Evolutionary conservation across 2,888 invertebrate species (phyloP), one percentile per base, ranked within the genome.

Genomic region (Lasioglossum calceatum): DNA sequence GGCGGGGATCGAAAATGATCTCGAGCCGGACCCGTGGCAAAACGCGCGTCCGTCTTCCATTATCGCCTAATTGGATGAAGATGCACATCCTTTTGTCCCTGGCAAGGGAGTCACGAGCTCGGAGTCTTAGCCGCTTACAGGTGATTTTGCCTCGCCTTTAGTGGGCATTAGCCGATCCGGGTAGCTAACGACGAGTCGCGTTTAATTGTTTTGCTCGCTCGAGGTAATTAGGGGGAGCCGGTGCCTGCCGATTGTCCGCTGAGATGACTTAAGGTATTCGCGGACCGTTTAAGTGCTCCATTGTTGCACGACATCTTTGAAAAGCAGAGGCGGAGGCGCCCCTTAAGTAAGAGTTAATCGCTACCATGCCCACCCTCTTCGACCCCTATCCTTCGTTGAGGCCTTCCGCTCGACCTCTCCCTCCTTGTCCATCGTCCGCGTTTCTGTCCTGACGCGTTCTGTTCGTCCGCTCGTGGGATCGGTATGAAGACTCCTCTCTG

Each of bases 61-160:
- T 91, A 91, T 90, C 91, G 89, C 83, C 91, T 91, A 93, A 93
- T 93, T 93, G 92, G 93, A 93, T 94, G 93, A 93, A 93, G 92
- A 92, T 92, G 93, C 93, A 93, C 87, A 93, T 93, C 92, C 86
- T 87, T 92, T 92, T 93, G 92, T 93, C 90, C 88, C 82, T 76
- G 81, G 58, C 82, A 73, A 82, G 77, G 81, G 77, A 86, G 85
- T 61, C 79, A 85, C 87, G 81, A 85, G 85, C 77, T 73, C 87
- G 58, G 73, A 82, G 79, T 85, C 81, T 76, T 54, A 67, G 50
- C 80, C 79, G 84, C 77, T 84, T 83, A 75, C 81, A 67, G 83
- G 64, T 50, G 85, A 83, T 84, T 77, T 67, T 27, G 42, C 32
- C 78, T 67, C 83, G 80, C 77, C 75, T 76, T 81, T 78, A 81